These are phyloP conservation scores for Tachycineta bicolor DNA, from an alignment of 2,113 vertebrate genomes.

Conservation along the genomic window DNA sequence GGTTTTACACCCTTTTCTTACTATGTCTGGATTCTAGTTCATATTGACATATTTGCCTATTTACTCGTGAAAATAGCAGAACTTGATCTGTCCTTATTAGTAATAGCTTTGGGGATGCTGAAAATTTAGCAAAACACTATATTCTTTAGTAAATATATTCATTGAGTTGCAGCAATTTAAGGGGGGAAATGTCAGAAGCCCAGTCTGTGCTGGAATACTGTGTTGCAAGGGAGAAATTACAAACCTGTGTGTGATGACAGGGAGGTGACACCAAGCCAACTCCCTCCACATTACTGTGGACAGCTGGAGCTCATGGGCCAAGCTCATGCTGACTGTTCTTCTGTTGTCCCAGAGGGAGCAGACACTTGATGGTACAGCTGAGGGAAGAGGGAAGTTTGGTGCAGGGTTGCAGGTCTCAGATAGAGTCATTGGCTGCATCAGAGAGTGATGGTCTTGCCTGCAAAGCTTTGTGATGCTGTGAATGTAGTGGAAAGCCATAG, in stretches of 20 bases:
- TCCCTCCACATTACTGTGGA: background rate
- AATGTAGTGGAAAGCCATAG: background rate
- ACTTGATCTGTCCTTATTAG: background rate
- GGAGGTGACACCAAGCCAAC: background rate
- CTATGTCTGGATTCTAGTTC: background rate
- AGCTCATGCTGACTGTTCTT: background rate
- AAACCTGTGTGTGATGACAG: rapidly evolving
- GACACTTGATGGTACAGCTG: background rate
- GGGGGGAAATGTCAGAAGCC: background rate
- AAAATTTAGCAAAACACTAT: background rate
- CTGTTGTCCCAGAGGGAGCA: background rate
- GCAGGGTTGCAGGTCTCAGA: background rate
- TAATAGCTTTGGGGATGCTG: background rate
- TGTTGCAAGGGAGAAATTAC: background rate
- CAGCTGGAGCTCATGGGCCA: background rate
- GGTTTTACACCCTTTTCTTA: background rate
- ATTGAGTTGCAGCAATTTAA: background rate
- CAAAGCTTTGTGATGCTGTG: background rate
- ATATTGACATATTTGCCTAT: background rate
- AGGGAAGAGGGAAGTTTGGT: background rate
- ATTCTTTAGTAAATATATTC: background rate
- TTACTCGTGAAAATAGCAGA: background rate
- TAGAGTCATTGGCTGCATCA: background rate
- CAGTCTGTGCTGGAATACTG: background rate
- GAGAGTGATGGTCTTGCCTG: background rate